phyloP scores from a whole-genome alignment of 2,888 invertebrate species.

The Parnassius smintheus region DNA sequence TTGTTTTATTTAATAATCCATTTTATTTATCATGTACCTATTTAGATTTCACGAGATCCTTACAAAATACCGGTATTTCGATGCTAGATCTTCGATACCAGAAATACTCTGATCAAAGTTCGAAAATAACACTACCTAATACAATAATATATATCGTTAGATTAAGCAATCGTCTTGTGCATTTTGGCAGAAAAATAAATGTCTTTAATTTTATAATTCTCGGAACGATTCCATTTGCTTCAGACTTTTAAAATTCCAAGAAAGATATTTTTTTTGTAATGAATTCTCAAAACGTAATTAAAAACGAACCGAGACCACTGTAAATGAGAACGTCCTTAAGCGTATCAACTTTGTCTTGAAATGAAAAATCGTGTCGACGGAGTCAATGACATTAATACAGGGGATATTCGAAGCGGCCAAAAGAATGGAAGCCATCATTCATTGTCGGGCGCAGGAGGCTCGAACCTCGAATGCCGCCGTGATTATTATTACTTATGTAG shows the following conservation, averaged over 20 bases:
- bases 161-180: too few species aligned
- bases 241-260: neutral
- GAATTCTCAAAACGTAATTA: conserved; percentile 1
- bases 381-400: conserved; percentile 20
- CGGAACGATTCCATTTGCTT: neutral
- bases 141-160: too few species aligned
- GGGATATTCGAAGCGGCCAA: conserved; percentile 22
- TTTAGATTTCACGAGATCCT: too few species aligned
- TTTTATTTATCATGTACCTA: too few species aligned
- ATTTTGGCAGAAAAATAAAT: too few species aligned
- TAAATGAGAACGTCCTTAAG: neutral
- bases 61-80: too few species aligned
- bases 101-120: too few species aligned
- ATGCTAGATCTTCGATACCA: too few species aligned
- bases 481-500: conserved; percentile 13
- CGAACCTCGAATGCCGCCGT: neutral
- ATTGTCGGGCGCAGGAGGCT: conserved; percentile 43
- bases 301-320: neutral
- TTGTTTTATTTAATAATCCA: too few species aligned
- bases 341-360: conserved; percentile 2
- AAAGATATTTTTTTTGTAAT: neutral
- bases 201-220: too few species aligned
- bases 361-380: conserved; percentile 14
- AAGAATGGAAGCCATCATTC: conserved; percentile 57
- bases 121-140: too few species aligned